These are phyloP conservation scores for Philaethria dido DNA, from an alignment of 2,888 invertebrate genomes.

Conservation along the genomic window DNA sequence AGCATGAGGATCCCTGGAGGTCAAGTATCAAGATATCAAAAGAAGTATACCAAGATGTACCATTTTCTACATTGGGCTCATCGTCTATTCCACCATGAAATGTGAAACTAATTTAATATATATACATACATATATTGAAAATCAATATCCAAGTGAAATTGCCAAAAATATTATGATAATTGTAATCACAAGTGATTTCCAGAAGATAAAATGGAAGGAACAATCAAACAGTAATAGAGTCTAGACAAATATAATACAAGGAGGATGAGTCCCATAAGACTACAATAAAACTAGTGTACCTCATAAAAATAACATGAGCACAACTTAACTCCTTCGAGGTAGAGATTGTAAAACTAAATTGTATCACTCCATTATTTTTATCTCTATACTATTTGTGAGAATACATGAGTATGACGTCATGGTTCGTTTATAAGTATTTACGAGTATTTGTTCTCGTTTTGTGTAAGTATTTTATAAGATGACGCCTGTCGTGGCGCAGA, in stretches of 20 bases:
- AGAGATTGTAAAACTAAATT: not conserved
- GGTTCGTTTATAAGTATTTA: not conserved
- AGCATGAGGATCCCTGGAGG: too few species aligned
- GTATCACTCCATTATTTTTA: not conserved
- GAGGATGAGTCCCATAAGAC: constrained; percentile 9
- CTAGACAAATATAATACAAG: constrained; percentile 25
- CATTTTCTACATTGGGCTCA: too few species aligned
- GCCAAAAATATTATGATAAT: not conserved
- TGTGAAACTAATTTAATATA: too few species aligned
- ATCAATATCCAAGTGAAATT: not conserved
- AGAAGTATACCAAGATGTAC: too few species aligned
- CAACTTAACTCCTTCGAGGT: constrained; percentile 4
- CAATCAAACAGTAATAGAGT: constrained; percentile 23
- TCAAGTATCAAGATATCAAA: too few species aligned
- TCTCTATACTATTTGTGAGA: too few species aligned
- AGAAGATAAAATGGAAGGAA: constrained; percentile 10
- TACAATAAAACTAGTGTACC: constrained; percentile 16
- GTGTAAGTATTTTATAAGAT: too few species aligned
- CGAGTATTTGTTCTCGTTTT: too few species aligned
- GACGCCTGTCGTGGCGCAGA: too few species aligned
- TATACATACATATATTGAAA: not conserved
- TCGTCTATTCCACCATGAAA: too few species aligned
- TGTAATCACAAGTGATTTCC: not conserved
- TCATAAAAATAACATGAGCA: constrained; percentile 20
- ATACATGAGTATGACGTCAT: not conserved